Base-by-base conservation (phyloP, 2,797 vertebrate species). In the Austrolebias charrua region DNA sequence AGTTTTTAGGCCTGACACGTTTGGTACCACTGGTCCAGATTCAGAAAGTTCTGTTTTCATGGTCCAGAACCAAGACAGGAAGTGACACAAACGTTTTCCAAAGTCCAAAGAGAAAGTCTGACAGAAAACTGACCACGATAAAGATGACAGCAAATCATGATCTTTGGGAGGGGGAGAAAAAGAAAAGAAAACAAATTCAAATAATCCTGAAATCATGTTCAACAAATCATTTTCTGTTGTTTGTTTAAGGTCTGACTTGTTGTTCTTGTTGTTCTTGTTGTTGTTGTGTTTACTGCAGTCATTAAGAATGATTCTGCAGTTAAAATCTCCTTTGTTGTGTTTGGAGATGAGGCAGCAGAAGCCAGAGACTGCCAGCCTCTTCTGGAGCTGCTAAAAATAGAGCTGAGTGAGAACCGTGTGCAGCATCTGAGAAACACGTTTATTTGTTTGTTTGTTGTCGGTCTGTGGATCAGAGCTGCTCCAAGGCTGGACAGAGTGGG, bases 361-460 rank as follows among this genome's bases (percentile, higher is more conserved):
- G 38, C 20, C 48, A 38, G n/a, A 16, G 33, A 55, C n/a, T 9
- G 38, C 50, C 40, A 66, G 16, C 18, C 38, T 42, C 46, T 78
- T 69, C 59, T 58, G 1, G 69, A 75, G 49, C 11, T 29, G 2
- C 46, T 63, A 66, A 63, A 79, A 64, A 59, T 66, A 48, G 55
- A 73, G 5, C 29, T 6, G 0, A 5, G 42, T 7, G 3, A 52
- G 42, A 61, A 28, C 29, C 2, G 4, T 6, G 31, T 40, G 42
- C 43, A 29, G 19, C 11, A 15, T 38, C 20, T 28, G 3, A 24
- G 13, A 47, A 2, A 9, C 8, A 8, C 33, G 4, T 5, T 3
- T 9, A 4, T 31, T 9, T 1, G 16, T 40, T 9, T 28, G 18
- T 14, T 48, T 40, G n/a, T 48, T 18, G 33, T 43, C 16, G 47